phyloP scores from a whole-genome alignment of 2,797 vertebrate genomes.

The Catostomus latipinnis region DNA sequence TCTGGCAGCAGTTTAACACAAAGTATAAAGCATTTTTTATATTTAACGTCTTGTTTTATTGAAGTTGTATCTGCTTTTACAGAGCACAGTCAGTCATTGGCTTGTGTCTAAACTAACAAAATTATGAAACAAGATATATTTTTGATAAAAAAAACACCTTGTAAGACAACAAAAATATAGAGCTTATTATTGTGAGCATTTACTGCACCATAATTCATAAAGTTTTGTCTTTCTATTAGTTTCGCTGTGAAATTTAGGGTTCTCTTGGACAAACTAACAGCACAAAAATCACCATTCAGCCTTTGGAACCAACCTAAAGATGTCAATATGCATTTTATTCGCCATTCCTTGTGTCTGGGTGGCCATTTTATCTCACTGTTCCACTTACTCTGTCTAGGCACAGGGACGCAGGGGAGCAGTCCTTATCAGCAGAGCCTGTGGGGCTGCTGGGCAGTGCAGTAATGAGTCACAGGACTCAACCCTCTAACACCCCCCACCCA shows the following conservation, averaged over 20 bases:
- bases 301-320: slow-evolving; percentile 3
- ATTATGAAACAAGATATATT: neutral
- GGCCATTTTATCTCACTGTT: slow-evolving; percentile 9
- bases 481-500: neutral
- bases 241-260: slow-evolving; percentile 13
- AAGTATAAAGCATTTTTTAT: slow-evolving; percentile 15
- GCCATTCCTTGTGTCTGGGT: slow-evolving; percentile 11
- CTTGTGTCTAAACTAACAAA: slow-evolving; percentile 6
- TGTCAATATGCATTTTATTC: slow-evolving; percentile 50
- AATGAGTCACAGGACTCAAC: slow-evolving; percentile 39
- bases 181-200: slow-evolving; percentile 10
- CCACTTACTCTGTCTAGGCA: slow-evolving; percentile 43
- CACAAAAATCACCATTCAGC: slow-evolving; percentile 41
- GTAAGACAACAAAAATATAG: slow-evolving; percentile 5
- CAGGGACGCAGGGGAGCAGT: slow-evolving; percentile 18
- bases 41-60: slow-evolving; percentile 30
- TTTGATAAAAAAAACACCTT: slow-evolving; percentile 1
- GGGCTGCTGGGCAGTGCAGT: slow-evolving; percentile 20
- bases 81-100: slow-evolving; percentile 3
- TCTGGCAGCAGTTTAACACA: slow-evolving; percentile 22
- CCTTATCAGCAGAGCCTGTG: slow-evolving; percentile 48
- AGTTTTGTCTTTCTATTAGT: slow-evolving; percentile 26
- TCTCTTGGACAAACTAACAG: slow-evolving; percentile 27
- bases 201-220: slow-evolving; percentile 7
- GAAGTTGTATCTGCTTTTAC: slow-evolving; percentile 14